Base-by-base conservation (phyloP, 2,797 vertebrate genomes). In the Gadopsis bispinosus region DNA sequence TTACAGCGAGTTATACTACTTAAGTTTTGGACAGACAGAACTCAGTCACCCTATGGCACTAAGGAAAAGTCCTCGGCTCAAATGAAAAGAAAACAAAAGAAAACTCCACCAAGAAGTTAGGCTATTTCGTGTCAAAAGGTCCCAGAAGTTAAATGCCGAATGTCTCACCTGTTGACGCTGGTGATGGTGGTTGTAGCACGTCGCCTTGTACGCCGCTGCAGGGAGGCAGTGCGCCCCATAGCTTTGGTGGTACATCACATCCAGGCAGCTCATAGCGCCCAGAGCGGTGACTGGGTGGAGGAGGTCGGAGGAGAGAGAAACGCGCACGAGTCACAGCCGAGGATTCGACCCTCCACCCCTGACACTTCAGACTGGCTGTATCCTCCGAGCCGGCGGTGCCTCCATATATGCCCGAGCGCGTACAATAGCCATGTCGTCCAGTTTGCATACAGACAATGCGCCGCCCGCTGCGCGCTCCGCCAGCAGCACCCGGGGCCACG, bases 181-280 rank as follows among this genome's bases (percentile, higher is more conserved):
- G 4, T 94, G 92, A 41, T 94, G 93, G 16, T 95, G 95, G 75
- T 95, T 95, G 56, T 94, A 95, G 87, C 92, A 96, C 11, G 95
- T 95, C 69, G 96, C 90, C 86, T 96, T 96, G 91, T 97, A 96
- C 69, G 96, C 94, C 33, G 95, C 94, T 35, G 95, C 90, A 22
- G 95, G 90, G 68, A 96, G 94, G 84, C 96, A 97, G 94, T 97
- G 96, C 87, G 96, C 95, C 92, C 96, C 97, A 96, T 97, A 96
- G 90, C 96, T 95, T 89, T 96, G 96, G 87, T 97, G 97, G 95
- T 97, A 96, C 96, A 97, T 97, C 95, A 99, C 96, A 96, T 97
- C 97, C 93, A 97, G 94, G 93, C 97, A 98, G 92, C 97, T 99
- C 97, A 99, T 99, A 93, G 95, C 96, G 93, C 93, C 68, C 83